These are phyloP conservation scores for Pheosia tremula DNA, from an alignment of 2,888 invertebrate species.

Conservation along the genomic window DNA sequence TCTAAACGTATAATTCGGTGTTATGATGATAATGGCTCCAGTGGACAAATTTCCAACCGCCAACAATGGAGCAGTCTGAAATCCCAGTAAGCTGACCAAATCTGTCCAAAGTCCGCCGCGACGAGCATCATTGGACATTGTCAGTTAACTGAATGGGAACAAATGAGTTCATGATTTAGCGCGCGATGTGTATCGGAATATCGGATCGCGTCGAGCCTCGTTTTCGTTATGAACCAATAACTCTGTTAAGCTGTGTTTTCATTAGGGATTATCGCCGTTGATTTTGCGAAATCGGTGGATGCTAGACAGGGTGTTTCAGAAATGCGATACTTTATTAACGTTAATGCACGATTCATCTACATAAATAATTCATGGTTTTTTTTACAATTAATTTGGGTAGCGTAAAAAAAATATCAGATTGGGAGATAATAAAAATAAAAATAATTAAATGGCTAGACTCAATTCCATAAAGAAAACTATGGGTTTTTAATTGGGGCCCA, in stretches of 20 bases:
- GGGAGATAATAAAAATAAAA: too few relatives aligned
- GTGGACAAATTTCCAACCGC: not conserved
- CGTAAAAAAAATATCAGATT: too few relatives aligned
- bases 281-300: slow-evolving; percentile 30
- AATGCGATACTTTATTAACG: not conserved
- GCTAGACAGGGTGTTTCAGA: not conserved
- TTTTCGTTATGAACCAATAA: slow-evolving; percentile 67
- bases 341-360: not conserved
- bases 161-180: slow-evolving; percentile 76
- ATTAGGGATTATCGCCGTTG: slow-evolving; percentile 50
- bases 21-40: not conserved
- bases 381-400: too few relatives aligned
- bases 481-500: slow-evolving; percentile 11
- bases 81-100: slow-evolving; percentile 57
- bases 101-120: slow-evolving; percentile 48
- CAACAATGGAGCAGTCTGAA: slow-evolving; percentile 48
- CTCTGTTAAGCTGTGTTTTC: slow-evolving; percentile 58
- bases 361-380: too few relatives aligned
- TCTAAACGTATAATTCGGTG: not conserved
- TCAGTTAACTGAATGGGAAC: slow-evolving; percentile 72
- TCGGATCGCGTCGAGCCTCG: slow-evolving; percentile 54
- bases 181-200: slow-evolving; percentile 64
- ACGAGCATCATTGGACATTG: slow-evolving; percentile 61
- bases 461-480: not conserved
- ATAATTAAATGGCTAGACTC: too few relatives aligned